Evolutionary conservation across 2,113 vertebrate genomes (phyloP).

Genomic region (Tupaia chinensis): DNA sequence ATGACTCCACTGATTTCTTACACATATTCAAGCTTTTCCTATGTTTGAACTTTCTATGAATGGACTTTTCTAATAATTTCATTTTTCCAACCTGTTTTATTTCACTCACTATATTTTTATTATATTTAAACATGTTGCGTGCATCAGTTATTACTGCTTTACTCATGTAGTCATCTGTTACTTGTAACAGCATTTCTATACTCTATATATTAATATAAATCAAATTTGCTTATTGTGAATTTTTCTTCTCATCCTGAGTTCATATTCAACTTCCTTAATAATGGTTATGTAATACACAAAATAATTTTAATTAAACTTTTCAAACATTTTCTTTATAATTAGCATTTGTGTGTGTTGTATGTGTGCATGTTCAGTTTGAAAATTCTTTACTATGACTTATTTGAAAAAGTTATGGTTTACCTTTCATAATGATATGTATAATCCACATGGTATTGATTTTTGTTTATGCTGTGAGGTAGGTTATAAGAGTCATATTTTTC

Average conservation of each 20-base stretch:
- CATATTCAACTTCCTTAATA: background rate
- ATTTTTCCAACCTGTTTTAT: background rate
- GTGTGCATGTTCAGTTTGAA: background rate
- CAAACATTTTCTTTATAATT: background rate
- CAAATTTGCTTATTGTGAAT: background rate
- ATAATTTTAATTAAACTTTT: background rate
- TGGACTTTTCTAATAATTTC: background rate
- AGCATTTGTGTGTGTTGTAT: background rate
- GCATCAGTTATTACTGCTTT: background rate
- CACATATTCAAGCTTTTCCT: background rate
- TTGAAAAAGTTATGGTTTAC: background rate
- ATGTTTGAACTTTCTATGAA: background rate
- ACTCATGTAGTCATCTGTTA: background rate
- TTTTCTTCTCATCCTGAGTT: background rate
- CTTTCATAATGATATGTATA: background rate
- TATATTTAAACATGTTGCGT: background rate
- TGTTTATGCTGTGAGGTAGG: background rate
- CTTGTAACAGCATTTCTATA: background rate
- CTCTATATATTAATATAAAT: background rate
- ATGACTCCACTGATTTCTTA: background rate
- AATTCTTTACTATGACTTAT: background rate
- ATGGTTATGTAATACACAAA: background rate
- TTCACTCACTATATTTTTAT: background rate
- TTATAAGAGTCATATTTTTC: background rate
- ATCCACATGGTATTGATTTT: background rate